Evolutionary conservation across 2,888 invertebrate species (phyloP), one percentile per base, ranked within the genome.

Genomic region (Lasioglossum pauxillum): DNA sequence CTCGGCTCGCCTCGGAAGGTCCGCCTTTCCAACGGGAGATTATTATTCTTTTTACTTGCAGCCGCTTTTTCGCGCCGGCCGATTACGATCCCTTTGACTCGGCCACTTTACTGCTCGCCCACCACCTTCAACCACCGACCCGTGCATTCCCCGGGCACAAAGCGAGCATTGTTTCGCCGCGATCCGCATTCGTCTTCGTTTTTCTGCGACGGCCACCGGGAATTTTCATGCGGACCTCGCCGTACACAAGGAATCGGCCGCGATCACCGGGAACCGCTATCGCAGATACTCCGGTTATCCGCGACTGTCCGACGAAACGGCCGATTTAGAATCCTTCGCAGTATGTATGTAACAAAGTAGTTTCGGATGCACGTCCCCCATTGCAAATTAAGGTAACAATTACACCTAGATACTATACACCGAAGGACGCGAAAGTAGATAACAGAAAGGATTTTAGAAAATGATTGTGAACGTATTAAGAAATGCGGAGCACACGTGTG

Each of bases 21-120:
- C 31, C 90, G 88, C 86, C 90, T 91, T 90, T 90, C 91, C 88
- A 88, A 76, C 85, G 87, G 83, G 86, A 92, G 89, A 93, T 92
- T 91, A 92, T 91, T 90, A 89, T 91, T 89, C 91, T 90, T 88
- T 88, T 89, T 90, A 89, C 86, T 89, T 80, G 89, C 89, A 83
- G 87, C 91, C 88, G 90, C 89, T 90, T 90, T 90, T 90, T 91
- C 91, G 89, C 90, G 89, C 90, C 82, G 88, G 74, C 88, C 88
- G 94, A 94, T 94, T 94, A 92, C 93, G 92, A 93, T 91, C 91
- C 91, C 90, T 94, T 94, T 93, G 93, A 93, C 91, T 91, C 89
- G 91, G 92, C 92, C 93, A 94, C 93, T 94, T 94, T 93, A 92
- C 92, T 91, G 93, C 73, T 27, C 73, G 46, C 46, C 46, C 67